Conservation (phyloP, 2,888 invertebrate genomes). For the Empis stercorea region DNA sequence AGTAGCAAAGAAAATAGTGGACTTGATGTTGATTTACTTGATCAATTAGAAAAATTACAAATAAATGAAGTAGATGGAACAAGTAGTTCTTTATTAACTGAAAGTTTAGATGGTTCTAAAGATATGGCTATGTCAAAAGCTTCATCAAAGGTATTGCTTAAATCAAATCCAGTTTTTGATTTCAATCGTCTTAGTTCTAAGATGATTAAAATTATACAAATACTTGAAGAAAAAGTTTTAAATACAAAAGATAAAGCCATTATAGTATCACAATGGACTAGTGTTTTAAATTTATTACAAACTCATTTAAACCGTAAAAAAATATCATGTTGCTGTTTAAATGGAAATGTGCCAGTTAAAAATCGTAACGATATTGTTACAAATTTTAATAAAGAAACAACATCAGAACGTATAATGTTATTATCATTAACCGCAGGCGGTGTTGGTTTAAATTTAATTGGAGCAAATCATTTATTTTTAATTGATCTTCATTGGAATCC, state of each 20-base stretch:
- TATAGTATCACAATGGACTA: conserved; percentile 90
- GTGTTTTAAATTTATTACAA: conserved; percentile 60
- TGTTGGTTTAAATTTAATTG: conserved; percentile 84
- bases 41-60: conserved; percentile 50
- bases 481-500: conserved; percentile 97
- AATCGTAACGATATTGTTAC: conserved; percentile 57
- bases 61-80: conserved; percentile 29
- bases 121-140: conserved; percentile 44
- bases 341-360: conserved; percentile 60
- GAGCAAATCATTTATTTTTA: conserved; percentile 82
- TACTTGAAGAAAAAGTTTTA: conserved; percentile 42
- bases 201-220: conserved; percentile 45
- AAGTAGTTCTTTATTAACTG: not conserved
- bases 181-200: conserved; percentile 48
- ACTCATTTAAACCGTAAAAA: conserved; percentile 42
- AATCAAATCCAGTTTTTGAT: conserved; percentile 59
- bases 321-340: conserved; percentile 51
- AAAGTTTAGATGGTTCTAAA: conserved; percentile 21
- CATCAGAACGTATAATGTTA: conserved; percentile 53
- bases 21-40: conserved; percentile 45
- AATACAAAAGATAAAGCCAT: conserved; percentile 54
- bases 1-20: conserved; percentile 34
- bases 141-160: conserved; percentile 47
- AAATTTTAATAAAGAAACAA: conserved; percentile 51
- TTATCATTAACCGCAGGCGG: conserved; percentile 88